Conservation (phyloP, 2,888 invertebrate genomes). For the Drosophila monieri region DNA sequence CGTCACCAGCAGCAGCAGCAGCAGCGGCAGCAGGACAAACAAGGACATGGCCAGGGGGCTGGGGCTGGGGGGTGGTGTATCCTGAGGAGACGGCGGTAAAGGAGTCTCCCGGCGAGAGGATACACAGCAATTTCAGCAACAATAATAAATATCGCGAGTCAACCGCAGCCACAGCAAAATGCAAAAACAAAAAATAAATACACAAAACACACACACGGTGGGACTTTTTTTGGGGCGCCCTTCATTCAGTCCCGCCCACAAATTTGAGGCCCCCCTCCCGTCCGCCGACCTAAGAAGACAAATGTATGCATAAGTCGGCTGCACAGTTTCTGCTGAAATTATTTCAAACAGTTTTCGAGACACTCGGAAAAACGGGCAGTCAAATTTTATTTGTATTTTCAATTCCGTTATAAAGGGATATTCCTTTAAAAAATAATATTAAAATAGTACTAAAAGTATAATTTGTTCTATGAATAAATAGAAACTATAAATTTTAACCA, state of each 20-base stretch:
- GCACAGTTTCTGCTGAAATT: slow-evolving; percentile 50
- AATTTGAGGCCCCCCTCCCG: background rate
- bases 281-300: slow-evolving; percentile 25
- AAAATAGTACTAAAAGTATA: no score
- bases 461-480: no score
- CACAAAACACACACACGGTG: slow-evolving; percentile 32
- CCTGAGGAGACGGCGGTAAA: slow-evolving; percentile 1
- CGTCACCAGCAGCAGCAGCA: slow-evolving; percentile 63
- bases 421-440: no score
- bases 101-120: slow-evolving; percentile 44
- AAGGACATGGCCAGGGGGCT: slow-evolving; percentile 14
- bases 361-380: slow-evolving; percentile 4
- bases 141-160: slow-evolving; percentile 77
- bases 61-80: slow-evolving; percentile 5
- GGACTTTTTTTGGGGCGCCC: background rate
- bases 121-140: slow-evolving; percentile 76
- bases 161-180: slow-evolving; percentile 69
- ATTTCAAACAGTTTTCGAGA: slow-evolving; percentile 32
- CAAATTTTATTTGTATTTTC: no score
- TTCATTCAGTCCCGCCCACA: background rate
- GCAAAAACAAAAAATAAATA: slow-evolving; percentile 32
- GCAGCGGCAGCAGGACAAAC: slow-evolving; percentile 18
- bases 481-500: background rate
- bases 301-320: slow-evolving; percentile 51
- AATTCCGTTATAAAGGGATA: no score